Conservation (phyloP, 2,888 invertebrate genomes). For the Melanophora roralis region DNA sequence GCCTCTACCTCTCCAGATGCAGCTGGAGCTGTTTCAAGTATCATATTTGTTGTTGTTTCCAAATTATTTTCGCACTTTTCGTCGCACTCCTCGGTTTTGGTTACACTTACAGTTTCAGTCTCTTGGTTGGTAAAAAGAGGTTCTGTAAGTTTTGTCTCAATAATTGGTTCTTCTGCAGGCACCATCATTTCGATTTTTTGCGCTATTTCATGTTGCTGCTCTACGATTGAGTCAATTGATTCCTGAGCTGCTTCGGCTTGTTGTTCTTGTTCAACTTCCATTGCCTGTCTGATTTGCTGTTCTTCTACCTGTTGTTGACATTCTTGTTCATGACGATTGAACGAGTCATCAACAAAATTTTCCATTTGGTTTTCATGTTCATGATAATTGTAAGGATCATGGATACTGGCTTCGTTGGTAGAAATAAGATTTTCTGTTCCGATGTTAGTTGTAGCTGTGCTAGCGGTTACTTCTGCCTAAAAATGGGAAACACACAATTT, state of each 20-base stretch:
- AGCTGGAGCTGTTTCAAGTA: constrained; percentile 20
- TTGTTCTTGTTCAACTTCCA: not conserved
- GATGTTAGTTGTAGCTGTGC: constrained; percentile 66
- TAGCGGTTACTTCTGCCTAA: constrained; percentile 70
- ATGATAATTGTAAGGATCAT: not conserved
- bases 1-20: not conserved
- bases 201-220: constrained; percentile 8
- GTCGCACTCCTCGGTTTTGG: not conserved
- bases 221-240: constrained; percentile 22
- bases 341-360: constrained; percentile 37
- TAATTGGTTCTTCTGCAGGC: constrained; percentile 26
- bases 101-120: constrained; percentile 27
- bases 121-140: constrained; percentile 18
- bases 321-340: constrained; percentile 28
- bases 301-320: not conserved
- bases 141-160: constrained; percentile 16
- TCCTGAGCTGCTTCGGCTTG: not conserved
- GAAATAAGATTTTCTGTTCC: constrained; percentile 53
- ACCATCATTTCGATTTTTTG: constrained; percentile 27
- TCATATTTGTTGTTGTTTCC: not conserved
- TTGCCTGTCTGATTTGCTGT: not conserved
- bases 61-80: not conserved
- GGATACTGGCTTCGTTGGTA: not conserved
- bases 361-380: not conserved
- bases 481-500: no score